These are phyloP conservation scores for Morone chrysops DNA, from an alignment of 2,113 vertebrate species.

Conservation along the genomic window DNA sequence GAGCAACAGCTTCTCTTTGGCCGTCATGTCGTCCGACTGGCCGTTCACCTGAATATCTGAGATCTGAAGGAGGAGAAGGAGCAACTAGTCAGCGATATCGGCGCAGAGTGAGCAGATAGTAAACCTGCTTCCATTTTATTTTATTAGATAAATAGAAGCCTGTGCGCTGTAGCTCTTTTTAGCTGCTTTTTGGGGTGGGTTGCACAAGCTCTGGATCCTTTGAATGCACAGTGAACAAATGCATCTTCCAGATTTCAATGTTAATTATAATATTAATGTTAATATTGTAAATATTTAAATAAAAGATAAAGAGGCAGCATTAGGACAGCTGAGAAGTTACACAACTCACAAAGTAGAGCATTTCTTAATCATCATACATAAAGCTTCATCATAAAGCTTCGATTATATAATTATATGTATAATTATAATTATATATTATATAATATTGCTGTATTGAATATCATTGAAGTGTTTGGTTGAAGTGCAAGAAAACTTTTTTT, in stretches of 20 bases:
- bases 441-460: neutral
- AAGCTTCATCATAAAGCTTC: too few relatives aligned
- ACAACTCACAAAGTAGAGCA: neutral
- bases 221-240: neutral
- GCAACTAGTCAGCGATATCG: neutral
- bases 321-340: too few relatives aligned
- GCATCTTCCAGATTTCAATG: neutral
- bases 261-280: neutral
- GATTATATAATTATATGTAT: too few relatives aligned
- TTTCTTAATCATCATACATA: neutral
- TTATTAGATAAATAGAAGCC: neutral
- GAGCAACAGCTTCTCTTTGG: slow-evolving; percentile 97
- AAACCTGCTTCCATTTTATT: neutral
- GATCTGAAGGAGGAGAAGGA: slow-evolving; percentile 84
- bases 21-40: slow-evolving; percentile 97
- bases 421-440: too few relatives aligned
- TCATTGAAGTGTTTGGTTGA: slow-evolving; percentile 5
- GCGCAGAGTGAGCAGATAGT: neutral
- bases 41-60: slow-evolving; percentile 98
- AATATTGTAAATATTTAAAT: neutral
- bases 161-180: neutral
- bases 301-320: neutral
- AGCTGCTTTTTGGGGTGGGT: neutral
- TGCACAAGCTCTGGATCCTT: neutral
- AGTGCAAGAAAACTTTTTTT: slow-evolving; percentile 7